phyloP scores from a whole-genome alignment of 2,888 invertebrate species.

The Apamea epomidion region DNA sequence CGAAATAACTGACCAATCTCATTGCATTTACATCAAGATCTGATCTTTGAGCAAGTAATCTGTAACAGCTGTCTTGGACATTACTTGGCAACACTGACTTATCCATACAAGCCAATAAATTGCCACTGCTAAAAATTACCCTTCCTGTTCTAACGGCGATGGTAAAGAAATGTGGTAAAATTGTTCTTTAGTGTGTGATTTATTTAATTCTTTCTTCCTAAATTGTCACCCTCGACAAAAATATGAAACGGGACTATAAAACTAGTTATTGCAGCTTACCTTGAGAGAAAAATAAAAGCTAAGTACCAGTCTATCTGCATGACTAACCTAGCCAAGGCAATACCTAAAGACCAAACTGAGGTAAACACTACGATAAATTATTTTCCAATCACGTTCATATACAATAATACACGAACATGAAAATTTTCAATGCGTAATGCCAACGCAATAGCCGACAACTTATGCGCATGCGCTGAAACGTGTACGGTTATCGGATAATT shows the following conservation, averaged over 20 bases:
- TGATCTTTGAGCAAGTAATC: not conserved
- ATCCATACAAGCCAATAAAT: not conserved
- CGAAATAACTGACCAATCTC: not conserved
- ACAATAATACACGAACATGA: constrained; percentile 51
- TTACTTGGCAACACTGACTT: not conserved
- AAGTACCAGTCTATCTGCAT: constrained; percentile 16
- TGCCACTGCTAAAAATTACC: not conserved
- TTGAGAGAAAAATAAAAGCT: constrained; percentile 14
- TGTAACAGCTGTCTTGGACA: not conserved
- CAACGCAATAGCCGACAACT: constrained; percentile 24
- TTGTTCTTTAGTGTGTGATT: not conserved
- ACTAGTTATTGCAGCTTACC: not conserved
- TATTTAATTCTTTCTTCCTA: not conserved
- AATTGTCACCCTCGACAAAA: not conserved
- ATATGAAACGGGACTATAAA: not conserved
- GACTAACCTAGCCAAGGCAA: constrained; percentile 28
- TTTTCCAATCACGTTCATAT: constrained; percentile 59
- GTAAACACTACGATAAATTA: constrained; percentile 60
- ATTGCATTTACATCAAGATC: not conserved
- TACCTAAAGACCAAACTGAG: constrained; percentile 9
- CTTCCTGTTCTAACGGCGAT: not conserved
- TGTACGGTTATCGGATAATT: constrained; percentile 59
- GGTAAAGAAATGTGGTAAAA: not conserved
- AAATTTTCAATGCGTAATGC: constrained; percentile 53
- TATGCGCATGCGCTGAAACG: constrained; percentile 57